Evolutionary conservation across 2,113 vertebrate genomes (phyloP), one percentile per base, ranked within the genome.

Genomic region (Motacilla alba): DNA sequence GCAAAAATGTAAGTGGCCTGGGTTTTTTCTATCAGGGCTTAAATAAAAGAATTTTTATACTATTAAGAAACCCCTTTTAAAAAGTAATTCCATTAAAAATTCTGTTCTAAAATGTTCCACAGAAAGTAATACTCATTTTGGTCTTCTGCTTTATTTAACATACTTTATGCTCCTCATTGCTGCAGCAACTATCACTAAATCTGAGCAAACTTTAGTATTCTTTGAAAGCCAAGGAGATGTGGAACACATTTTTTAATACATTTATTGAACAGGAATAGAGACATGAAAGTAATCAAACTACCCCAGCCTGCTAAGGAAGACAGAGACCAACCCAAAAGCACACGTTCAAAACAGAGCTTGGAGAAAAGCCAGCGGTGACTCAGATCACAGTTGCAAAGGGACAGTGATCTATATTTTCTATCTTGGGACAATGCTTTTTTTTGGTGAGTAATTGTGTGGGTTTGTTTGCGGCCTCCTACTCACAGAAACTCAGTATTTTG

Each of bases 201-300:
- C 70, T 53, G 58, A 87, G 68, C 35, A 77, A 92, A 66, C 11
- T 15, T 53, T 22, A 41, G 23, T 53, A 2, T 24, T 68, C 35
- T 55, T 85, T 74, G 73, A 43, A 90, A 89, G 62, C 24, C n/a
- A 82, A 62, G 49, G 35, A 73, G n/a, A 28, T 39, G 41, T 49
- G 37, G 14, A 81, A 41, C 0, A 0, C 12, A 5, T 27, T 60
- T n/a, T 85, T 64, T 59, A 6, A 62, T 23, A 30, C 2, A 44
- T 63, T 52, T 90, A 33, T 33, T 68, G 58, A 87, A 43, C 3
- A 55, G 60, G 17, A 83, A 77, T 50, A 55, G 19, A 52, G 55
- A 59, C 16, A 78, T 33, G 47, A 72, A 94, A 59, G 23, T 13
- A 78, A 89, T 69, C 23, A 22, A 70, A 72, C 81, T 81, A 64